phyloP scores from a whole-genome alignment of 2,888 invertebrate species.

The Cryptocephalus primarius region DNA sequence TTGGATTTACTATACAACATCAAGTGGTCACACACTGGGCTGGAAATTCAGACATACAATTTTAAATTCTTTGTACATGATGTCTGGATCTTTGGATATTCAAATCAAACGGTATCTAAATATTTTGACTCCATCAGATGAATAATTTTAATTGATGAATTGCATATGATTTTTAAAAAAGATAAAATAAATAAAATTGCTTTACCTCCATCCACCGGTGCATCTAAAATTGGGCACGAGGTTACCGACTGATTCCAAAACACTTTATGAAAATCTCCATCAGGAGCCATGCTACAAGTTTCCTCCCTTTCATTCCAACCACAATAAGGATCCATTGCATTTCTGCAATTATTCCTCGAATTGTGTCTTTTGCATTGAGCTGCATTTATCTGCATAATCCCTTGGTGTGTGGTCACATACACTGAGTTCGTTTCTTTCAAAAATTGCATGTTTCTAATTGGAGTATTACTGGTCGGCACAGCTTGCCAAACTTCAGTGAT shows the following conservation, averaged over 20 bases:
- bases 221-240: constrained; percentile 56
- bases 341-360: constrained; percentile 60
- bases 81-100: too few relatives aligned
- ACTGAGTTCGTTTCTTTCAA: constrained; percentile 72
- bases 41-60: too few relatives aligned
- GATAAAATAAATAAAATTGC: too few relatives aligned
- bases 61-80: too few relatives aligned
- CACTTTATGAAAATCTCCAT: constrained; percentile 47
- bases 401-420: constrained; percentile 61
- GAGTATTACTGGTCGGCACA: constrained; percentile 42
- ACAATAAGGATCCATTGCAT: constrained; percentile 87
- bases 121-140: too few relatives aligned
- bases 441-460: constrained; percentile 62
- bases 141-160: too few relatives aligned
- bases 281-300: constrained; percentile 61
- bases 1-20: too few relatives aligned
- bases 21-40: too few relatives aligned
- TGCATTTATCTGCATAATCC: constrained; percentile 61
- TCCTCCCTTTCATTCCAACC: constrained; percentile 79
- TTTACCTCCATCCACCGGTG: constrained; percentile 41
- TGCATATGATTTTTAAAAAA: too few relatives aligned
- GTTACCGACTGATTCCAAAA: constrained; percentile 67
- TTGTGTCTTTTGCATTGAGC: constrained; percentile 68
- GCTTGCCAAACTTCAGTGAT: constrained; percentile 77
- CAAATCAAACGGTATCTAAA: too few relatives aligned